Percentiles rank a stretch among this genome's conserved stretches.
Conservation (phyloP, 2,113 vertebrate species). For the Tragelaphus strepsiceros region DNA sequence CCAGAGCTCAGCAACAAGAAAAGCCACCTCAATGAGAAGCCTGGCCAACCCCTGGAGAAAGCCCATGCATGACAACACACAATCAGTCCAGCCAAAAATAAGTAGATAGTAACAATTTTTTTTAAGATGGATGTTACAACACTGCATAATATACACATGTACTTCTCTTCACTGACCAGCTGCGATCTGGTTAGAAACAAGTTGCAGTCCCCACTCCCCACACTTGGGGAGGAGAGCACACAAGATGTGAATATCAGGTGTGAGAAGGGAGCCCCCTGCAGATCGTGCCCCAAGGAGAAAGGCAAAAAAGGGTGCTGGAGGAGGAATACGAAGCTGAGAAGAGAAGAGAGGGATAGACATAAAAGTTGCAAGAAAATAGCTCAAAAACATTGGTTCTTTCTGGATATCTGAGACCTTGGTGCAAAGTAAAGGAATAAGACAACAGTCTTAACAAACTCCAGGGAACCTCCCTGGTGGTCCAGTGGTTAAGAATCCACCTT, state of each 20-base stretch:
- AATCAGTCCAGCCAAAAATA: background rate
- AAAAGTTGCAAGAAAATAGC: background rate
- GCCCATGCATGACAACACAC: too few species aligned
- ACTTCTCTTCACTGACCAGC: fast-evolving
- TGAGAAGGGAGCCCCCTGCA: too few species aligned
- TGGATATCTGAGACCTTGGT: background rate
- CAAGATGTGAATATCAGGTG: background rate
- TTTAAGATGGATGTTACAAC: background rate
- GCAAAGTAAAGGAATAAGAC: background rate
- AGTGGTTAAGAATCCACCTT: background rate
- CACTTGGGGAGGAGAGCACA: background rate
- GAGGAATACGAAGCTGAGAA: background rate
- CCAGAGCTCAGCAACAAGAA: background rate
- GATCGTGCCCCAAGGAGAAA: background rate
- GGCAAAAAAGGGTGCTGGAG: fast-evolving
- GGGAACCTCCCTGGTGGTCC: background rate
- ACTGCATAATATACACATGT: fast-evolving
- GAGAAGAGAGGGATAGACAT: background rate
- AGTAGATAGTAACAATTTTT: background rate
- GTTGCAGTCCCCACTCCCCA: background rate
- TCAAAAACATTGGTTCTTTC: background rate
- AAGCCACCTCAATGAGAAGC: background rate
- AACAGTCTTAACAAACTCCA: too few species aligned
- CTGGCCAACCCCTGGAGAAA: background rate
- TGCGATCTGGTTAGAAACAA: background rate